Conservation (phyloP, 2,888 invertebrate species). For the Plusia festucae region DNA sequence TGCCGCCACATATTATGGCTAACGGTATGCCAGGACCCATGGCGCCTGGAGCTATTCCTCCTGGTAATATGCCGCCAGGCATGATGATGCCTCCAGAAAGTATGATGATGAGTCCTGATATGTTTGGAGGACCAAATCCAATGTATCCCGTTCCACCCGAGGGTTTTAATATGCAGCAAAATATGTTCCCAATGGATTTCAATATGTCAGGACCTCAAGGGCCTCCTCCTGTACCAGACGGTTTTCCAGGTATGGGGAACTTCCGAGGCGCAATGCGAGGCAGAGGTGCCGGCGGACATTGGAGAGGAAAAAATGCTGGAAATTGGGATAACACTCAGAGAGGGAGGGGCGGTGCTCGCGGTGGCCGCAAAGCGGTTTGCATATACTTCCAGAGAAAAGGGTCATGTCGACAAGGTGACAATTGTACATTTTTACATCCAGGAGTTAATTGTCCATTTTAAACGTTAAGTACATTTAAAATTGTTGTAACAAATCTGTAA, state of each 20-base stretch:
- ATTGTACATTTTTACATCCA: conserved; percentile 95
- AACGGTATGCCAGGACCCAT: conserved; percentile 78
- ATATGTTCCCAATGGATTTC: conserved; percentile 87
- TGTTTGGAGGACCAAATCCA: conserved; percentile 59
- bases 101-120: conserved; percentile 82
- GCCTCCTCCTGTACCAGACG: conserved; percentile 75
- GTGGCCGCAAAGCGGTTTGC: conserved; percentile 90
- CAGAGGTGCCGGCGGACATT: conserved; percentile 85
- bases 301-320: conserved; percentile 85
- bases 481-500: conserved; percentile 27
- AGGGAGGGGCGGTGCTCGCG: conserved; percentile 86
- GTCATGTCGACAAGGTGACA: conserved; percentile 94
- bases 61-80: conserved; percentile 75
- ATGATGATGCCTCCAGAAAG: conserved; percentile 64
- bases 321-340: conserved; percentile 85
- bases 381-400: conserved; percentile 94
- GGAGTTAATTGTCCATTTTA: conserved; percentile 90
- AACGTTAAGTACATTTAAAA: conserved; percentile 19
- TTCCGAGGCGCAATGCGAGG: conserved; percentile 89
- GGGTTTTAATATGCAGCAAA: conserved; percentile 83
- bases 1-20: conserved; percentile 77
- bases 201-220: conserved; percentile 83
- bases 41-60: conserved; percentile 72
- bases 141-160: conserved; percentile 70
- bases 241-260: conserved; percentile 79